These are phyloP conservation scores for Helicoverpa zea DNA, from an alignment of 1,140 invertebrate genomes.

Conservation along the genomic window DNA sequence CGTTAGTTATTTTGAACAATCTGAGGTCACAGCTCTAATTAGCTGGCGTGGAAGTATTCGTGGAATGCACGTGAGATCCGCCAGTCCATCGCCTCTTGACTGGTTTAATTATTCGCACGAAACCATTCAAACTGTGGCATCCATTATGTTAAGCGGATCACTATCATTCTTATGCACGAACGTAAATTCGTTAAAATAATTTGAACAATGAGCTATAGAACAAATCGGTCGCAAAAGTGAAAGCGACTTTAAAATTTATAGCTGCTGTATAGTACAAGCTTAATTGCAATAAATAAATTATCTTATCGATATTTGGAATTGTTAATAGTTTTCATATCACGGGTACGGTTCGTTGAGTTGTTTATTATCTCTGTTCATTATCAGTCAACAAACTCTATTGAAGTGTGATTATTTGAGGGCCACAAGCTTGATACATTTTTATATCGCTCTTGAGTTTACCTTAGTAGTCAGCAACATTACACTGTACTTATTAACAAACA, in stretches of 20 bases:
- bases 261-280: constrained; percentile 28
- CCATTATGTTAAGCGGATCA: constrained; percentile 32
- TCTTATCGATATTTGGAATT: constrained; percentile 52
- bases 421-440: constrained; percentile 26
- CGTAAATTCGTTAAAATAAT: constrained; percentile 14
- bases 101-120: constrained; percentile 65
- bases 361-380: constrained; percentile 51
- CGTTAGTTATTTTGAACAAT: constrained; percentile 38
- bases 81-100: constrained; percentile 64
- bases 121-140: constrained; percentile 44
- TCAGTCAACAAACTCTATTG: constrained; percentile 53
- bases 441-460: not conserved
- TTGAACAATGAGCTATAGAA: not conserved
- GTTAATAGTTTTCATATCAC: constrained; percentile 54
- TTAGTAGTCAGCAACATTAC: not conserved
- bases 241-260: constrained; percentile 50
- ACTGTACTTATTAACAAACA: not conserved
- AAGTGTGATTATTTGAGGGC: constrained; percentile 39
- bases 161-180: constrained; percentile 2
- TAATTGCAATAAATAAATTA: constrained; percentile 51
- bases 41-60: constrained; percentile 66
- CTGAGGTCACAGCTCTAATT: constrained; percentile 59
- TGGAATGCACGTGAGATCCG: constrained; percentile 72
- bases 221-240: constrained; percentile 39
- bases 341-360: constrained; percentile 43